Conservation (phyloP, 1,140 invertebrate genomes). For the Araneus ventricosus region DNA sequence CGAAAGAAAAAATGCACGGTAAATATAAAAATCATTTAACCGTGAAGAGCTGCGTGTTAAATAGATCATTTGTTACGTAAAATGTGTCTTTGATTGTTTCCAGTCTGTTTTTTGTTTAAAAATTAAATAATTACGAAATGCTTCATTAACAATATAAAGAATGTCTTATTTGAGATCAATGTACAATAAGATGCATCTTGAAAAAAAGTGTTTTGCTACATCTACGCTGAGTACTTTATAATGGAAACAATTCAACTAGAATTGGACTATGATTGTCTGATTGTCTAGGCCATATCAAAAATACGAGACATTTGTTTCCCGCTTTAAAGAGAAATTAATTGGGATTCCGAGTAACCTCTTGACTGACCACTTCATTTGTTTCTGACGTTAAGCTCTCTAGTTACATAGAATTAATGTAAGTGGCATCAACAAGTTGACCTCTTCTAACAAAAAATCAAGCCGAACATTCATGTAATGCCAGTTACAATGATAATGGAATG, state of each 20-base stretch:
- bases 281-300: background rate
- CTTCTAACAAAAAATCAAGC: background rate
- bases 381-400: background rate
- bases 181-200: background rate
- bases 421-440: background rate
- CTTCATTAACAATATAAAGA: constrained; percentile 8
- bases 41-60: background rate
- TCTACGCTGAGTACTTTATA: background rate
- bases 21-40: background rate
- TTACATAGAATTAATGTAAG: background rate
- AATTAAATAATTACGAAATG: background rate
- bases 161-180: constrained; percentile 9
- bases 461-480: background rate
- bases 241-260: background rate
- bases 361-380: background rate
- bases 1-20: background rate
- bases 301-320: constrained; percentile 8
- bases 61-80: background rate
- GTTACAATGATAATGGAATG: no score
- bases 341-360: background rate
- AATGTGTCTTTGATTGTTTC: background rate
- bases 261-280: background rate
- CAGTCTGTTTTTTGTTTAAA: background rate
- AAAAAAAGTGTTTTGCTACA: background rate
- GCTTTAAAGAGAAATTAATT: constrained; percentile 14